Base-by-base conservation (phyloP, 2,797 vertebrate genomes). In the Gymnothorax javanicus region DNA sequence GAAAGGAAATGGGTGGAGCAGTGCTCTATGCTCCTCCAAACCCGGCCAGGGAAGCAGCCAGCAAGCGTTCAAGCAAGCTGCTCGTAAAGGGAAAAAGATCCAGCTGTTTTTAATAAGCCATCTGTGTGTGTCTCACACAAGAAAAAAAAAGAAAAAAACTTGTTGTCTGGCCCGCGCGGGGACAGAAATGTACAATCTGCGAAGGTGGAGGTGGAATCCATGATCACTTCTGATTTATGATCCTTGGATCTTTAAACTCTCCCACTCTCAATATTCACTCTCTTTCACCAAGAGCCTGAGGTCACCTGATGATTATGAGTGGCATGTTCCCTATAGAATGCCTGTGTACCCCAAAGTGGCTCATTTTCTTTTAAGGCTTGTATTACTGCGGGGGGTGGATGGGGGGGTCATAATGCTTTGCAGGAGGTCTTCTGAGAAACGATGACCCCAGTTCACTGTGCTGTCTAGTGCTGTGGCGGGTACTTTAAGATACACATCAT, bases 1-100 rank as follows among this genome's bases (percentile, higher is more conserved):
- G 96, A 96, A 97, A 97, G 97, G 97, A 97, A 98, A 97, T 97
- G 97, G 97, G 97, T 97, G 97, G 96, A 96, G 95, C 95, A 94
- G 95, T 93, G 91, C 94, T 94, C 88, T 89, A 86, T 84, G 92
- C 95, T 95, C 96, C 94, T 93, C 94, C 91, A 93, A 94, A 94
- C 94, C 93, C 93, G 93, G 92, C 92, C 91, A n/a, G 93, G 93
- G 93, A 43, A 94, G 94, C 93, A 94, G 93, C 93, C 93, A 93
- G 94, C 90, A 85, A 93, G 93, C 94, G 93, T 95, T 94, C 33
- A 43, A 43, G 33, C 33, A 43, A 43, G 33, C 33, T 43, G 33
- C 33, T 43, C 33, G 33, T 43, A 43, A 93, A 95, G 92, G 92
- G 90, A 94, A 93, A 91, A 86, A 90, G 92, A 93, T 93, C 93